phyloP scores from a whole-genome alignment of 1,140 invertebrate species.

The Tetramorium simillimum region DNA sequence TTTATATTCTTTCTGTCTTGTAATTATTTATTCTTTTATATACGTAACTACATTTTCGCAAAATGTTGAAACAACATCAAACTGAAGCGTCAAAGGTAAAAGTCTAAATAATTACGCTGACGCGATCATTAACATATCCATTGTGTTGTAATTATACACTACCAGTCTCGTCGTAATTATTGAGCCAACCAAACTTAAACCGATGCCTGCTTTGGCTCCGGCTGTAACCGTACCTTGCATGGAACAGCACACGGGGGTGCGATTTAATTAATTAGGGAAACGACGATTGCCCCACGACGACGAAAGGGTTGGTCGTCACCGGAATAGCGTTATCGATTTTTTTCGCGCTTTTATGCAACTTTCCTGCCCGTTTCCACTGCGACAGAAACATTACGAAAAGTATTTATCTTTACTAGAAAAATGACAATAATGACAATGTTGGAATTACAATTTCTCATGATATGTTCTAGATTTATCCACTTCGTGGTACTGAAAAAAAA shows the following conservation, averaged over 20 bases:
- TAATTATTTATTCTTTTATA: neutral
- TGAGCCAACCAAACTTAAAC: slow-evolving; percentile 64
- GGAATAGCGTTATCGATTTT: slow-evolving; percentile 53
- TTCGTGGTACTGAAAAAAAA: neutral
- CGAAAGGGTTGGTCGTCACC: slow-evolving; percentile 38
- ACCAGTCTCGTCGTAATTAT: slow-evolving; percentile 31
- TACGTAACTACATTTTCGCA: neutral
- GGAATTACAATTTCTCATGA: neutral
- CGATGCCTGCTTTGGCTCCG: slow-evolving; percentile 55
- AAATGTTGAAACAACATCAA: neutral
- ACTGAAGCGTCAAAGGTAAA: neutral
- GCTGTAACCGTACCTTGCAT: slow-evolving; percentile 36
- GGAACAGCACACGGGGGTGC: slow-evolving; percentile 41
- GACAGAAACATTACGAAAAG: neutral
- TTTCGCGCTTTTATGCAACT: neutral
- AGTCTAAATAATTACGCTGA: neutral
- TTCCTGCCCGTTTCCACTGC: neutral
- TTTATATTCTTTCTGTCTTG: neutral
- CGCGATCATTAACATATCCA: slow-evolving; percentile 17
- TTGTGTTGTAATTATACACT: neutral
- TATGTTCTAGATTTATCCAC: neutral
- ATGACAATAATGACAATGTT: neutral
- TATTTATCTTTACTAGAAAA: neutral
- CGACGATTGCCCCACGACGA: slow-evolving; percentile 50
- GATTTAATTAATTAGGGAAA: slow-evolving; percentile 74